These are phyloP conservation scores for Artibeus jamaicensis DNA, from an alignment of 2,797 vertebrate genomes.

Conservation along the genomic window DNA sequence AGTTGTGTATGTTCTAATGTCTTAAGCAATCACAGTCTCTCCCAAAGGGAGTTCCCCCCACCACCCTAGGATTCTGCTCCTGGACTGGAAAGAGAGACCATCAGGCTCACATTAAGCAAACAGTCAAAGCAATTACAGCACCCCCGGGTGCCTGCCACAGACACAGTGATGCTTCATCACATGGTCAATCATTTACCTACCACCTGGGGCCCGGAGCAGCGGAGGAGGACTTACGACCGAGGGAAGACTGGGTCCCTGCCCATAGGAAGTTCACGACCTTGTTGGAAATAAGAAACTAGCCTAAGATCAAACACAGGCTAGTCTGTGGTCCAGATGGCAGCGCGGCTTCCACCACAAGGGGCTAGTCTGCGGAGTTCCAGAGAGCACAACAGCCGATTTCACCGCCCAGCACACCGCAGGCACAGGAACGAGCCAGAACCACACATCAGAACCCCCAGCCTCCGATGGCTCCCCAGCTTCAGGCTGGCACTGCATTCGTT, in stretches of 20 bases:
- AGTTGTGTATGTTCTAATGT: not conserved
- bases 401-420: not conserved
- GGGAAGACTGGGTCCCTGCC: not conserved
- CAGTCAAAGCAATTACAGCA: not conserved
- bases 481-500: not conserved
- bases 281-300: not conserved
- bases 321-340: not conserved
- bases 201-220: not conserved
- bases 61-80: not conserved
- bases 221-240: not conserved
- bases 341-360: not conserved
- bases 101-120: not conserved
- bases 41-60: not conserved
- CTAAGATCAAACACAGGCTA: not conserved
- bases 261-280: not conserved
- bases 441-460: not conserved
- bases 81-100: not conserved
- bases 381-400: not conserved
- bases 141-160: not conserved
- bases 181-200: not conserved
- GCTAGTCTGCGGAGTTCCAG: not conserved
- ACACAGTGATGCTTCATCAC: not conserved
- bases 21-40: conserved; percentile 2
- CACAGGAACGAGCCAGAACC: not conserved
- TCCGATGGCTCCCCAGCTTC: not conserved